These are phyloP conservation scores for Lordiphosa andalusiaca DNA, from an alignment of 2,888 invertebrate genomes.

Conservation along the genomic window DNA sequence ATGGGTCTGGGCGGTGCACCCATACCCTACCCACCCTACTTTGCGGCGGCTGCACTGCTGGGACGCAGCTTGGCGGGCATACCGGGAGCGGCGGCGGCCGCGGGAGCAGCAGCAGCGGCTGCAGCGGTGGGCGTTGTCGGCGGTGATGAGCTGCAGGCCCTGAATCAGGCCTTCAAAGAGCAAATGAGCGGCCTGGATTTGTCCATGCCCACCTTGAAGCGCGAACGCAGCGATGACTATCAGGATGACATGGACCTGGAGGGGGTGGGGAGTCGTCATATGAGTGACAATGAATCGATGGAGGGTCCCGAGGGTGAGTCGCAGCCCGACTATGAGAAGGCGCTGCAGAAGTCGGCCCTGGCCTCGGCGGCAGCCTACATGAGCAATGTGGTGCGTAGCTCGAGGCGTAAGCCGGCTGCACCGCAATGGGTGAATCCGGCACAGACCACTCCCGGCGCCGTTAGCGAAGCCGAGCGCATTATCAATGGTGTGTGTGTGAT, in stretches of 20 bases:
- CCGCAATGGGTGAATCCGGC: conserved; percentile 98
- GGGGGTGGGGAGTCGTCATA: conserved; percentile 69
- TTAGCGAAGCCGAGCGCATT: conserved; percentile 86
- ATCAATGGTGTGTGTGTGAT: conserved; percentile 97
- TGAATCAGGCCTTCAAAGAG: conserved; percentile 86
- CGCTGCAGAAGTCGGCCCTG: conserved; percentile 56
- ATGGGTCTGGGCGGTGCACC: conserved; percentile 89
- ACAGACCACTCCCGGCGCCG: conserved; percentile 72
- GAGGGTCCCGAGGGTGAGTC: conserved; percentile 59
- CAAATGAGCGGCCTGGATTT: conserved; percentile 92
- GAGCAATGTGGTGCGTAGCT: conserved; percentile 77
- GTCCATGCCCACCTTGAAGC: conserved; percentile 90
- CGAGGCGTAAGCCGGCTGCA: conserved; percentile 94
- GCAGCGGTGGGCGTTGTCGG: conserved; percentile 84
- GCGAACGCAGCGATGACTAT: conserved; percentile 83
- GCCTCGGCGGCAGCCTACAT: conserved; percentile 57
- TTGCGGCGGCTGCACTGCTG: conserved; percentile 85
- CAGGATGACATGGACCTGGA: conserved; percentile 86
- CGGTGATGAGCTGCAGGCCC: conserved; percentile 82
- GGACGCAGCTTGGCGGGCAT: conserved; percentile 83
- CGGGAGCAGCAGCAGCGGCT: conserved; percentile 88
- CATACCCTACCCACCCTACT: conserved; percentile 90
- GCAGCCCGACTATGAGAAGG: conserved; percentile 79
- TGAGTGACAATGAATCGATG: conserved; percentile 78
- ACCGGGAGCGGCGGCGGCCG: conserved; percentile 89